phyloP scores from a whole-genome alignment of 2,113 vertebrate species.

The Chaenocephalus aceratus region DNA sequence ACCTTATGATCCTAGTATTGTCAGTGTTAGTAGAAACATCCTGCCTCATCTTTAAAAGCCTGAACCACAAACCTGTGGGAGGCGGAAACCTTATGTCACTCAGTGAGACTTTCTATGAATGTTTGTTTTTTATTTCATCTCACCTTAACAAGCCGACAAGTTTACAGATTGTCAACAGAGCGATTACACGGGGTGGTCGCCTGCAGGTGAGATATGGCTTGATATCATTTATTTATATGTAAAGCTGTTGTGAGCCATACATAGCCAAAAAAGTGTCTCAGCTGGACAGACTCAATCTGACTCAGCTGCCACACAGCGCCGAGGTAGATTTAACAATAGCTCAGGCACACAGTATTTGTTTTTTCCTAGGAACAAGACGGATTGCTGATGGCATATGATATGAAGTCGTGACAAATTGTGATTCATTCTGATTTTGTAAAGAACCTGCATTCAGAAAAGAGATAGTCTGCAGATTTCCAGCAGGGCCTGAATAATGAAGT shows the following conservation, averaged over 20 bases:
- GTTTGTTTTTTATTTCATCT: constrained; percentile 6
- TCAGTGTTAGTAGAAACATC: background rate
- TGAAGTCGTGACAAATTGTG: background rate
- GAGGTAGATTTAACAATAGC: constrained; percentile 1
- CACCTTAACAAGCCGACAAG: background rate
- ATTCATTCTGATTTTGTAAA: background rate
- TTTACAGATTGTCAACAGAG: background rate
- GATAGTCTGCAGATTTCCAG: background rate
- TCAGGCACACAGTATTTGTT: background rate
- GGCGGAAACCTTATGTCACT: background rate
- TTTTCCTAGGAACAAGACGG: background rate
- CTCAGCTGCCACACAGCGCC: background rate
- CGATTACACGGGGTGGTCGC: background rate
- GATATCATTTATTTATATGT: background rate
- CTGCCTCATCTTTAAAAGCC: background rate
- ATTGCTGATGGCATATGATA: background rate
- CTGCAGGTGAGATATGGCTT: background rate
- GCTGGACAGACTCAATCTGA: constrained; percentile 10
- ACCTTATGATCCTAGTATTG: background rate
- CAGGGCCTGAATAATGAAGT: background rate
- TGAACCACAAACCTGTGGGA: background rate
- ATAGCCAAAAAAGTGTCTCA: background rate
- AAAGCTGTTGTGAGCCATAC: background rate
- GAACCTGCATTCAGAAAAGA: background rate
- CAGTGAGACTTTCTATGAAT: background rate